Evolutionary conservation across 2,797 vertebrate species (phyloP).

Genomic region (Siniperca scherzeri): DNA sequence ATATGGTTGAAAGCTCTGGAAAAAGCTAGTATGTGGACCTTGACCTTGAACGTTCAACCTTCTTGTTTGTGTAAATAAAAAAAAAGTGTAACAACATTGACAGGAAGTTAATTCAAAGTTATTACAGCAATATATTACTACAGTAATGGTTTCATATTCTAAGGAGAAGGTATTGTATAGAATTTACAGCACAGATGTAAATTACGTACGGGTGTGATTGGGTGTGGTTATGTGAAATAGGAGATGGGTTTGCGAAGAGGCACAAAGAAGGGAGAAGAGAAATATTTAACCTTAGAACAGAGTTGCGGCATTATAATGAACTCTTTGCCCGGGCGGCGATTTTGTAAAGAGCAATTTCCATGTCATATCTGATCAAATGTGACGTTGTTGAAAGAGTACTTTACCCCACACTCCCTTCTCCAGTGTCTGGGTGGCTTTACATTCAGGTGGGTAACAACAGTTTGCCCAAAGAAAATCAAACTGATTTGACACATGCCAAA

Average conservation of each 20-base stretch:
- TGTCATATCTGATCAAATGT: conserved; percentile 74
- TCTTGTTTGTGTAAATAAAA: not conserved
- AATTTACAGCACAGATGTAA: not conserved
- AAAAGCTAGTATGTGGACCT: not conserved
- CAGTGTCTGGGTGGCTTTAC: conserved; percentile 28
- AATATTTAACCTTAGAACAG: conserved; percentile 52
- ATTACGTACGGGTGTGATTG: not conserved
- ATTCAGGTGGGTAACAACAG: not conserved
- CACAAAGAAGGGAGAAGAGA: conserved; percentile 33
- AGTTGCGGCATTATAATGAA: conserved; percentile 60
- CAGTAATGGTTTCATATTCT: not conserved
- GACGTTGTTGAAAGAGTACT: conserved; percentile 56
- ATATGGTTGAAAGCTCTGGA: not conserved
- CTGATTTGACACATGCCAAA: conserved; percentile 36
- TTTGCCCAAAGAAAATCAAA: conserved; percentile 31
- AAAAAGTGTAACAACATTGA: not conserved
- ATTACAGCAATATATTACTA: not conserved
- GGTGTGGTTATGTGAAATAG: conserved; percentile 47
- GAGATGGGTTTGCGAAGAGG: conserved; percentile 26
- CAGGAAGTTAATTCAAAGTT: not conserved
- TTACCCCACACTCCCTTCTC: conserved; percentile 45
- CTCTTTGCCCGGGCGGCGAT: conserved; percentile 47
- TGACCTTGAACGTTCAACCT: not conserved
- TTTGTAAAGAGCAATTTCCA: conserved; percentile 69
- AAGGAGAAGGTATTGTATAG: not conserved